Base-by-base conservation (phyloP, 2,797 vertebrate species). In the Helostoma temminkii region DNA sequence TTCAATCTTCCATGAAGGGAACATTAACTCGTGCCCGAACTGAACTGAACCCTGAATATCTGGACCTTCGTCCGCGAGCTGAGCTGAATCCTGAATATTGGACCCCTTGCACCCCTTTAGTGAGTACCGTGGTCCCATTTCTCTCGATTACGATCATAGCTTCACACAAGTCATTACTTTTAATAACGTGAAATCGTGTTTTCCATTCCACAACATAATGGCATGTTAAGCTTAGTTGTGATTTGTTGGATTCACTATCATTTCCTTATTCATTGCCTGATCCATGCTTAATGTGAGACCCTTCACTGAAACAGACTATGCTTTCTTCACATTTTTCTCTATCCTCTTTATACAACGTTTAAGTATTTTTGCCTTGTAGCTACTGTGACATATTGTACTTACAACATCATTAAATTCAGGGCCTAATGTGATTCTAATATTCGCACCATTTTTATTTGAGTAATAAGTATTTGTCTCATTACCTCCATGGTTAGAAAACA, bases 81-180 rank as follows among this genome's bases (percentile, higher is more conserved):
- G 94, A 95, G 86, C 91, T 95, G 88, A 95, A 95, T 87, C 93
- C 94, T 21, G 94, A 95, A 78, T 95, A 95, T 87, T 95, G 94
- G 94, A 95, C 93, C 77, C 94, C 94, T 81, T 95, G 94, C 91
- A 95, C 94, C 76, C 94, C 94, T 83, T 92, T 95, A 91, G 94
- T 95, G 92, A 95, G 94, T 95, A 94, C 91, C 15, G 41, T 59
- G 62, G 76, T 81, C 71, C 67, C 66, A 64, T 83, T 83, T 87
- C 52, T 85, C 74, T 66, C 56, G 6, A 80, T 79, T 82, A 77
- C 60, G n/a, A n/a, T n/a, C 77, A 66, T 63, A 71, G 52, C 69
- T 63, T 83, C 85, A 84, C 63, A 42, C 41, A 58, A 67, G 46
- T 56, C 72, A 70, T 86, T 80, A 59, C 73, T 67, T 73, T 77